These are phyloP conservation scores for Diplogasteroides magnus DNA, from an alignment of 1,140 invertebrate genomes.

Conservation along the genomic window DNA sequence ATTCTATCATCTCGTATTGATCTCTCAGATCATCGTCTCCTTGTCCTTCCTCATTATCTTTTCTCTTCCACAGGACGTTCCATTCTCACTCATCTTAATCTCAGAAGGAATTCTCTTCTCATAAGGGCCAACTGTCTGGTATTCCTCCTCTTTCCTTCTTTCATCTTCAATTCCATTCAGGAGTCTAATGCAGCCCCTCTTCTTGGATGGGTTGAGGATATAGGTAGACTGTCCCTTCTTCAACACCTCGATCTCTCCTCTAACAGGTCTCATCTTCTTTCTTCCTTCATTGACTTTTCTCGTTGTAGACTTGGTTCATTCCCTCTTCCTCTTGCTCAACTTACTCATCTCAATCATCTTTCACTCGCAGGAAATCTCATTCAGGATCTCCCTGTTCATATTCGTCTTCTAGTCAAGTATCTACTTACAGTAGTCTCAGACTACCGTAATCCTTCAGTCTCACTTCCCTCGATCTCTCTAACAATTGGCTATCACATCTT, in stretches of 20 bases:
- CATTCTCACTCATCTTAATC: neutral
- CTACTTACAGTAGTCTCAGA: neutral
- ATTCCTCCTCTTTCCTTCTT: neutral
- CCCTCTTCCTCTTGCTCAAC: neutral
- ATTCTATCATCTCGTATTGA: neutral
- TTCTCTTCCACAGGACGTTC: neutral
- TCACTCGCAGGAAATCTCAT: neutral
- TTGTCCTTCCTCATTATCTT: neutral
- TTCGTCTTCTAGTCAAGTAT: neutral
- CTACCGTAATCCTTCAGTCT: neutral
- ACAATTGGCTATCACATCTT: neutral
- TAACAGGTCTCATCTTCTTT: neutral
- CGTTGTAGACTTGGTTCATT: neutral
- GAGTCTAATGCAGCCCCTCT: neutral
- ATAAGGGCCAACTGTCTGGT: neutral
- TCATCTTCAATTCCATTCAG: neutral
- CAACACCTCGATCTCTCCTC: neutral
- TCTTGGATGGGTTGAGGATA: neutral
- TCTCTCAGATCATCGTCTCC: neutral
- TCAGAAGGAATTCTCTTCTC: neutral
- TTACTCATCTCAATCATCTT: neutral
- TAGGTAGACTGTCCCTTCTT: neutral
- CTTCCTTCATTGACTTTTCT: neutral
- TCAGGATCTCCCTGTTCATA: neutral
- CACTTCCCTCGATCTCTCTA: neutral